A percentile compares a stretch with the other conserved stretches of the same genome.
These are phyloP conservation scores for Drosophila conformis DNA, from an alignment of 2,888 invertebrate genomes.

Conservation along the genomic window DNA sequence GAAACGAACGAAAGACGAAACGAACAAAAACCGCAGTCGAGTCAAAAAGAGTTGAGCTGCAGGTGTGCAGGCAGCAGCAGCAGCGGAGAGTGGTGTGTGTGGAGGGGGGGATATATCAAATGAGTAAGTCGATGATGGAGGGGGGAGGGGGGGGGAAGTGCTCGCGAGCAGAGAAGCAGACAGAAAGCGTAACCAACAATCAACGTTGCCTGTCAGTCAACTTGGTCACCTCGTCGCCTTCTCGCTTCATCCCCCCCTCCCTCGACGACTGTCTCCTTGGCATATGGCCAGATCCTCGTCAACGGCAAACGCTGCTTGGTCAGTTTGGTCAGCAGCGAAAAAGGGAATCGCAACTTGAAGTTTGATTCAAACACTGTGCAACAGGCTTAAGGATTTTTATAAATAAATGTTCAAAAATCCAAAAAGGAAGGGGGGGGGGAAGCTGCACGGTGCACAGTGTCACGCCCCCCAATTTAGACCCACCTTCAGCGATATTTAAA, in stretches of 20 bases:
- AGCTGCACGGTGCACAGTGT: background rate
- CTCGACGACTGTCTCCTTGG: background rate
- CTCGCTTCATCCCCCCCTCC: background rate
- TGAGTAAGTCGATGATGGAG: no score
- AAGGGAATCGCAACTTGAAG: slow-evolving; percentile 26
- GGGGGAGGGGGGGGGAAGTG: background rate
- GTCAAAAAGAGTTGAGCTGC: slow-evolving; percentile 40
- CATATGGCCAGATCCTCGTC: slow-evolving; percentile 43
- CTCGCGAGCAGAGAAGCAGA: background rate
- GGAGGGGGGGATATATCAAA: background rate
- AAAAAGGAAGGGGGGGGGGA: accelerated
- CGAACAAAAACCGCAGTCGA: slow-evolving; percentile 39
- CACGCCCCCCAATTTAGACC: background rate
- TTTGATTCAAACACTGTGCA: slow-evolving; percentile 32
- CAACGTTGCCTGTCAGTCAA: slow-evolving; percentile 64
- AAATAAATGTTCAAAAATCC: background rate
- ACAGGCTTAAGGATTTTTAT: background rate
- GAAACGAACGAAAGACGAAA: slow-evolving; percentile 11
- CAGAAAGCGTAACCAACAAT: slow-evolving; percentile 15
- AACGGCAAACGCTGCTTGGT: slow-evolving; percentile 2
- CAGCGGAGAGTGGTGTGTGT: background rate
- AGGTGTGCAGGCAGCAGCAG: slow-evolving; percentile 27
- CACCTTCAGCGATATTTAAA: background rate
- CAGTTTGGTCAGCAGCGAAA: slow-evolving; percentile 27
- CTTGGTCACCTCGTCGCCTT: slow-evolving; percentile 7